Conservation (phyloP, 2,888 invertebrate species). For the Exocentrus adspersus region DNA sequence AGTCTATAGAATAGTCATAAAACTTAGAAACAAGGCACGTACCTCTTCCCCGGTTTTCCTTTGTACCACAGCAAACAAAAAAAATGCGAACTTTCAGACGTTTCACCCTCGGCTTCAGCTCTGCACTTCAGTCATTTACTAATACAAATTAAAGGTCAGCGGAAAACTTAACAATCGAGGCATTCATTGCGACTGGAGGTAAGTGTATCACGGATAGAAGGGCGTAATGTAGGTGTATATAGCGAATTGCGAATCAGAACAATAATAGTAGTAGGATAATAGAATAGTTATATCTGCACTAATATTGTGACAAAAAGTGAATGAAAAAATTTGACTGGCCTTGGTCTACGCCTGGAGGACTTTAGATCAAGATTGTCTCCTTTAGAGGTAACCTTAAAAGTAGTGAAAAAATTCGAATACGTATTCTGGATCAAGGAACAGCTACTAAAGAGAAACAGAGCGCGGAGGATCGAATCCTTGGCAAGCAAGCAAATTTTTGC, state of each 20-base stretch:
- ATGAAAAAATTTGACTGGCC: neutral
- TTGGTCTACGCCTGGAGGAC: neutral
- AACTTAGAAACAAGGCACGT: neutral
- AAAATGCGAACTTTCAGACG: neutral
- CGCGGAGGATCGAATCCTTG: slow-evolving; percentile 9
- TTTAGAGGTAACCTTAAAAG: no score
- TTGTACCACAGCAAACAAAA: neutral
- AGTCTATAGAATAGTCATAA: no score
- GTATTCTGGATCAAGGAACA: no score
- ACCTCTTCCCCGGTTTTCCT: neutral
- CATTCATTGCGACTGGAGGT: slow-evolving; percentile 6
- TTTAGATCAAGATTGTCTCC: no score
- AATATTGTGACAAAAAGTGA: neutral
- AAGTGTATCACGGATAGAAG: slow-evolving; percentile 35
- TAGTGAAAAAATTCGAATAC: no score
- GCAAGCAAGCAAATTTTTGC: slow-evolving; percentile 23
- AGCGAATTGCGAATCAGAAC: neutral
- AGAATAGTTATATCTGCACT: neutral
- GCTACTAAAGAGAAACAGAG: no score
- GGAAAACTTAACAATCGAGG: neutral
- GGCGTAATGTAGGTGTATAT: no score
- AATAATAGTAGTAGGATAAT: neutral
- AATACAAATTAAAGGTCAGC: slow-evolving; percentile 28
- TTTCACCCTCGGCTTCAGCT: no score
- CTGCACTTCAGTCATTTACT: slow-evolving; percentile 11